Evolutionary conservation across 2,797 vertebrate genomes (phyloP), one percentile per base, ranked within the genome.

Genomic region (Silurus lanzhouensis): DNA sequence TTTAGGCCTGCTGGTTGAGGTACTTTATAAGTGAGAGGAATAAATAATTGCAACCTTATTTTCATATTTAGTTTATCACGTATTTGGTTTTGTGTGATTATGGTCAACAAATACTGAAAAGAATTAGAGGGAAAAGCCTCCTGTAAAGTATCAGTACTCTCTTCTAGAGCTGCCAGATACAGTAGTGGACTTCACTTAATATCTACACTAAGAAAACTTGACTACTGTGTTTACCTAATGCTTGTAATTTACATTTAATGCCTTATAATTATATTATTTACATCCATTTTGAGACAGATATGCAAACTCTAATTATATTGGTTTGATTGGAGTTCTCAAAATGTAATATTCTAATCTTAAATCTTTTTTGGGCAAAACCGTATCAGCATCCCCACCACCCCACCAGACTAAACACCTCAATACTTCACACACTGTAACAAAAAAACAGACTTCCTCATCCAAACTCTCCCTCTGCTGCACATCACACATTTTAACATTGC

Each of bases 91-190:
- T 17, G 38, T 15, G 61, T 46, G 31, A 64, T 64, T 80, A 63
- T 48, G 31, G 77, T 48, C 77, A 64, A 60, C 38, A 46, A 20
- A 63, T 13, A 61, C 12, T n/a, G 12, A 89, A 86, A 57, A 70
- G 38, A 57, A 19, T 76, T 52, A 19, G n/a, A 17, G 48, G 38
- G 31, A 78, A 92, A 93, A 94, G 94, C 92, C 90, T 89, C 86
- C 91, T 92, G 93, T 91, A 38, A 38, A 38, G 38, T 38, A 38
- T 92, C 88, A 77, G 81, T 63, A 82, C 84, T 82, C 82, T 88
- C 87, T 91, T 90, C 88, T 82, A 83, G 86, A 89, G 88, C 89
- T 92, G 90, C 84, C 89, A 92, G 92, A 88, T 89, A 74, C 17
- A 55, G 22, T 22, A 10, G 6, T 12, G 8, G 25, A 75, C n/a